Evolutionary conservation across 2,797 vertebrate genomes (phyloP).

Genomic region (Pogoniulus pusillus): DNA sequence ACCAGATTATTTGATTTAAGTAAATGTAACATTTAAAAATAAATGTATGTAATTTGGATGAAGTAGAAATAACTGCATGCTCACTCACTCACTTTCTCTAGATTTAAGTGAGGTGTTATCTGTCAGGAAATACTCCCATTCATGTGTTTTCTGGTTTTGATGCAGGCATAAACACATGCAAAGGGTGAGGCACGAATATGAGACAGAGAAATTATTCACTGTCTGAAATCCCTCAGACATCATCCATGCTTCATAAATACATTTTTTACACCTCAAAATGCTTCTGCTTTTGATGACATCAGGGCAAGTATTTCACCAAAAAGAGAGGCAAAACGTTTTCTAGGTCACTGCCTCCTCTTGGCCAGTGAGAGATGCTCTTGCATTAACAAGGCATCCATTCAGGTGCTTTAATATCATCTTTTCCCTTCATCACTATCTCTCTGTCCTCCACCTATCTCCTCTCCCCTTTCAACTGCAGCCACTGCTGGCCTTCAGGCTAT

Average conservation of each 20-base stretch:
- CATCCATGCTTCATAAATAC: not conserved
- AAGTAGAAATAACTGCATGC: not conserved
- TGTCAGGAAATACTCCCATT: not conserved
- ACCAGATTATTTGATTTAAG: not conserved
- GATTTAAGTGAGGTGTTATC: not conserved
- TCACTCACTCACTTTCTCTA: not conserved
- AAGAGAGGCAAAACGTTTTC: not conserved
- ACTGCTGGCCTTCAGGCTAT: not conserved
- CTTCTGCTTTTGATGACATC: not conserved
- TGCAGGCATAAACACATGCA: not conserved
- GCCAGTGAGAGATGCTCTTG: constrained; percentile 56
- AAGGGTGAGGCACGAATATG: not conserved
- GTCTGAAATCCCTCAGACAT: not conserved
- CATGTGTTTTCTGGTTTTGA: not conserved
- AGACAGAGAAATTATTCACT: not conserved
- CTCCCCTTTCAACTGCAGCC: not conserved
- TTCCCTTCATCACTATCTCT: not conserved
- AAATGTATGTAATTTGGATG: not conserved
- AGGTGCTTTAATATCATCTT: not conserved
- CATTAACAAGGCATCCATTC: not conserved
- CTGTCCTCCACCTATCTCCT: not conserved
- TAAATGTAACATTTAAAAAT: not conserved
- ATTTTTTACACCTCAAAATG: not conserved
- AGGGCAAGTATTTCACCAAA: not conserved
- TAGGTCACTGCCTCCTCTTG: constrained; percentile 20